Evolutionary conservation across 2,888 invertebrate genomes (phyloP).

Genomic region (Daptonema setosum): DNA sequence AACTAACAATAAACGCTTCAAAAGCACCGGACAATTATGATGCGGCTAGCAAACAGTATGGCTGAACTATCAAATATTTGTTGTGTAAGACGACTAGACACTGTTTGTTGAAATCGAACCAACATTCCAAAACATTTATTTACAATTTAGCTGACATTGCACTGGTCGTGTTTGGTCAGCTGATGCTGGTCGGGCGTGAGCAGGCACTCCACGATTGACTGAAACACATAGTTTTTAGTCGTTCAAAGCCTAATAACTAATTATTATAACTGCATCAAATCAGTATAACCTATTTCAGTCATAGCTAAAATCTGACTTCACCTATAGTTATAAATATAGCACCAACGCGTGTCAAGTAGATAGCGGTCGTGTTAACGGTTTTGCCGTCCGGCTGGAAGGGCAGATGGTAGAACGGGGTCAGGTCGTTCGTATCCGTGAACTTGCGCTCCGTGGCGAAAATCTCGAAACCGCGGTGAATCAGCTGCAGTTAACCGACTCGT

Average conservation of each 20-base stretch:
- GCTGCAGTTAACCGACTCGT: constrained; percentile 9
- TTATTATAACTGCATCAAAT: too few species aligned
- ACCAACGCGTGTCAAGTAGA: constrained; percentile 20
- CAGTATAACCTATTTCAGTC: too few species aligned
- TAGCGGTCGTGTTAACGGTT: constrained; percentile 16
- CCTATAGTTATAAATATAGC: background rate
- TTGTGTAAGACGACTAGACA: too few species aligned
- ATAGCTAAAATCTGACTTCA: background rate
- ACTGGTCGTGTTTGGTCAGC: background rate
- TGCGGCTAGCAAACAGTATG: too few species aligned
- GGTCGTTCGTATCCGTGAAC: constrained; percentile 10
- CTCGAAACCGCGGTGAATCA: constrained; percentile 19
- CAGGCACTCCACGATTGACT: constrained; percentile 18
- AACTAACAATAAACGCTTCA: too few species aligned
- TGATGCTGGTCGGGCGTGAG: constrained; percentile 4
- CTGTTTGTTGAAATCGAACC: too few species aligned
- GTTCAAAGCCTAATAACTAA: background rate
- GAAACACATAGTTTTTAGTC: constrained; percentile 4
- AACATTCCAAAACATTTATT: too few species aligned
- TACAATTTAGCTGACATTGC: background rate
- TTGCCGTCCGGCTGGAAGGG: constrained; percentile 11
- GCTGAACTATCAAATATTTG: too few species aligned
- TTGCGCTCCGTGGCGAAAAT: constrained; percentile 17
- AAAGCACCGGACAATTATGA: too few species aligned
- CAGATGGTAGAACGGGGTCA: constrained; percentile 22